These are phyloP conservation scores for Seriola quinqueradiata DNA, from an alignment of 2,113 vertebrate species.

Conservation along the genomic window DNA sequence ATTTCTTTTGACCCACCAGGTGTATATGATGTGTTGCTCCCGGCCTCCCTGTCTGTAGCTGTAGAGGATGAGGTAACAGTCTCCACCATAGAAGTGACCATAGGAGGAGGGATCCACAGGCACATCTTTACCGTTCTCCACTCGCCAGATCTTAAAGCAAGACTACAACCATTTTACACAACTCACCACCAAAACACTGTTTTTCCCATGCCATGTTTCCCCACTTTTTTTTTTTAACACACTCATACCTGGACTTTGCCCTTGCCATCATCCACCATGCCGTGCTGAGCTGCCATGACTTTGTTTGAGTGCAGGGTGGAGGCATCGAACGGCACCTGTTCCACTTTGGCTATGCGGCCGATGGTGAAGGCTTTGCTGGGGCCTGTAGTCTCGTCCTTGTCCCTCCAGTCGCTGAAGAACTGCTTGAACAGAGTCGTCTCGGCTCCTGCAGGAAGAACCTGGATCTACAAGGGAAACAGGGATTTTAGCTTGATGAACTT, in stretches of 20 bases:
- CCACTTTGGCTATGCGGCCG: constrained; percentile 80
- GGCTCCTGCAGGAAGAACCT: constrained; percentile 83
- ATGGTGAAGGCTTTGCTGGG: constrained; percentile 81
- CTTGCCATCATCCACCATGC: constrained; percentile 87
- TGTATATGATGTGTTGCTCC: constrained; percentile 86
- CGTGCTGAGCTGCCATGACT: constrained; percentile 86
- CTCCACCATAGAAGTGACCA: constrained; percentile 86
- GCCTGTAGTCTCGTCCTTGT: constrained; percentile 82
- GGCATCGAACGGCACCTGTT: constrained; percentile 84
- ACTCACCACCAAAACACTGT: no score
- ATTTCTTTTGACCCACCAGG: constrained; percentile 77
- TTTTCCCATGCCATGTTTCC: not conserved
- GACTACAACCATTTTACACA: not conserved
- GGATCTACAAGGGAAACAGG: constrained; percentile 72
- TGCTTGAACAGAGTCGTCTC: constrained; percentile 87
- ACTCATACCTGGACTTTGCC: constrained; percentile 84
- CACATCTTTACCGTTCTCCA: constrained; percentile 76
- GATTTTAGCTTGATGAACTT: not conserved
- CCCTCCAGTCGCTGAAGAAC: constrained; percentile 86
- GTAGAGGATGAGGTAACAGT: constrained; percentile 89
- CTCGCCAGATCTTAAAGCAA: constrained; percentile 84
- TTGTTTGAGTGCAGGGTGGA: constrained; percentile 81
- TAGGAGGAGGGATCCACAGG: constrained; percentile 77
- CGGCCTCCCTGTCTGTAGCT: constrained; percentile 76
- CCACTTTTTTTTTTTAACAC: no score